Evolutionary conservation across 1,140 invertebrate genomes (phyloP).

Genomic region (Bombyx mandarina): DNA sequence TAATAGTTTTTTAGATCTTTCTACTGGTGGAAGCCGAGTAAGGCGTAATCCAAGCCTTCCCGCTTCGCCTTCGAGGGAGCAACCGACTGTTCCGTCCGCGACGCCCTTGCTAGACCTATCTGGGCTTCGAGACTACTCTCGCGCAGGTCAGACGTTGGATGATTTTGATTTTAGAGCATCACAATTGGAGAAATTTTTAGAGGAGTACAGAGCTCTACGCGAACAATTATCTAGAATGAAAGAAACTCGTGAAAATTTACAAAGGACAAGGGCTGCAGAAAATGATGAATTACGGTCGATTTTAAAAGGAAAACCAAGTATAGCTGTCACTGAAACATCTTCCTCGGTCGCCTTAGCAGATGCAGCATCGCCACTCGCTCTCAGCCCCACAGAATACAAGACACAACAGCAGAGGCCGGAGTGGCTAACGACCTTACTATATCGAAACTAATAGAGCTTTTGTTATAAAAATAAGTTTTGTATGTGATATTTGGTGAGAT

Average conservation of each 20-base stretch:
- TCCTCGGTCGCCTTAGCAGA: conserved; percentile 60
- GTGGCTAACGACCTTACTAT: conserved; percentile 59
- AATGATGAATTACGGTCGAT: conserved; percentile 69
- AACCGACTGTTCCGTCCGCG: conserved; percentile 59
- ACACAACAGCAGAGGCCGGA: conserved; percentile 66
- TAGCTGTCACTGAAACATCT: conserved; percentile 67
- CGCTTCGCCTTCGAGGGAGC: conserved; percentile 56
- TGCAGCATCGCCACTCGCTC: conserved; percentile 60
- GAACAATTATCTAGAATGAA: conserved; percentile 84
- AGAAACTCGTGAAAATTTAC: conserved; percentile 79
- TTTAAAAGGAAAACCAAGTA: conserved; percentile 71
- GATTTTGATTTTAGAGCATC: conserved; percentile 82
- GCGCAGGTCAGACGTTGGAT: conserved; percentile 60
- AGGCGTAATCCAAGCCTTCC: conserved; percentile 59
- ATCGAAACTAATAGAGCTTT: conserved; percentile 38
- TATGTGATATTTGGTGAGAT: too few species aligned
- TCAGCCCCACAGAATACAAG: conserved; percentile 68
- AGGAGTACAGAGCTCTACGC: conserved; percentile 82
- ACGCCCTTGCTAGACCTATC: conserved; percentile 72
- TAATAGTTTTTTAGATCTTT: conserved; percentile 72
- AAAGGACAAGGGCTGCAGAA: conserved; percentile 62
- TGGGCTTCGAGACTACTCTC: conserved; percentile 59
- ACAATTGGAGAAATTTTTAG: conserved; percentile 81
- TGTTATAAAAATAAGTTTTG: too few species aligned
- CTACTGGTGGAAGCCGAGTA: conserved; percentile 45